phyloP scores from a whole-genome alignment of 2,113 vertebrate species.

The Melanerpes aurifrons region DNA sequence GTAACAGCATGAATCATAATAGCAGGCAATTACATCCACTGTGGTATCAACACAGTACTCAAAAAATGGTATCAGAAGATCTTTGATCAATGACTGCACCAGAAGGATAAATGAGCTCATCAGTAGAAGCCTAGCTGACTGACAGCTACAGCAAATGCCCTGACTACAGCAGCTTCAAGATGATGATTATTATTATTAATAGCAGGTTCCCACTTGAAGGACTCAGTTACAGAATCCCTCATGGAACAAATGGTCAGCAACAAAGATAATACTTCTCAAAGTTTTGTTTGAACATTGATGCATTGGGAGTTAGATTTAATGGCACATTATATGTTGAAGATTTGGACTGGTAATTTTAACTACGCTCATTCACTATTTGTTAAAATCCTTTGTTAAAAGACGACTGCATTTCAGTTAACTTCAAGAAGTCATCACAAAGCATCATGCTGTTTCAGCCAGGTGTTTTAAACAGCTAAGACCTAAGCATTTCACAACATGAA shows the following conservation, averaged over 20 bases:
- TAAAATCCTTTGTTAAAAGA: neutral
- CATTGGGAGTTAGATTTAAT: neutral
- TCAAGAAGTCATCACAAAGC: neutral
- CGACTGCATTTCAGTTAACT: neutral
- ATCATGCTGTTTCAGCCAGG: neutral
- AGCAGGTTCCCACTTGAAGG: neutral
- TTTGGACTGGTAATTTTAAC: neutral
- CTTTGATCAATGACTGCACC: neutral
- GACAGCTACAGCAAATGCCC: neutral
- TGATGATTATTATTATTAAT: neutral
- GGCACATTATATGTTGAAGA: rapidly evolving
- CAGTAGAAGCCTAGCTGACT: neutral
- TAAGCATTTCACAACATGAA: neutral
- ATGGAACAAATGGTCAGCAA: rapidly evolving
- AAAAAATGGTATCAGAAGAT: neutral
- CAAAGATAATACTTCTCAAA: neutral
- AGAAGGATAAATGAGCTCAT: neutral
- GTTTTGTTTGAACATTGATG: neutral
- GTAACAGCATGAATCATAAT: neutral
- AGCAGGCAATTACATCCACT: neutral
- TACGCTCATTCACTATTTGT: neutral
- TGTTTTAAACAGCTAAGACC: neutral
- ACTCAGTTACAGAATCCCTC: neutral
- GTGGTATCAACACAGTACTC: neutral
- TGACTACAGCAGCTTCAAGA: neutral